These are phyloP conservation scores for Tachina lurida DNA, from an alignment of 2,888 invertebrate genomes.

Conservation along the genomic window DNA sequence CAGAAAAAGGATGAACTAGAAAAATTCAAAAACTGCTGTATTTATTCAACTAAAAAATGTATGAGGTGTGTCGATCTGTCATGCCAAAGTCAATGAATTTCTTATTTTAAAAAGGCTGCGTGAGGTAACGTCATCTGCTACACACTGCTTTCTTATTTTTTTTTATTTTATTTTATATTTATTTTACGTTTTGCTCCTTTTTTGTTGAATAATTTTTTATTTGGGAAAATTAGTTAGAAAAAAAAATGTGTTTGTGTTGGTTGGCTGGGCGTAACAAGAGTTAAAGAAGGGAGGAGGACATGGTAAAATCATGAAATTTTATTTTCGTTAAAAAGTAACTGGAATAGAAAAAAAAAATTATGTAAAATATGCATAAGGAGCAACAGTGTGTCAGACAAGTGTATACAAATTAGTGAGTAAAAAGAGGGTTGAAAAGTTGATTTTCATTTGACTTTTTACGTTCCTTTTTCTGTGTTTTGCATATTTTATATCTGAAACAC, in stretches of 20 bases:
- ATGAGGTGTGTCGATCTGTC: conserved; percentile 64
- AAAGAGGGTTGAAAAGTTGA: conserved; percentile 7
- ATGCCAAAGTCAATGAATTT: conserved; percentile 68
- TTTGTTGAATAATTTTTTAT: conserved; percentile 5
- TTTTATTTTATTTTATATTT: neutral
- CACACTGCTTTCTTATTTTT: conserved; percentile 9
- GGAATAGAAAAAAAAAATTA: conserved; percentile 15
- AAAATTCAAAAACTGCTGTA: conserved; percentile 26
- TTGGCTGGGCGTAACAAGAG: neutral
- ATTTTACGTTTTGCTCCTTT: conserved; percentile 1
- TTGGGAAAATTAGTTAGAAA: neutral
- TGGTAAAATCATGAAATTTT: neutral
- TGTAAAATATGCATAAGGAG: conserved; percentile 7
- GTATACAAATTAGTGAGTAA: conserved; percentile 1
- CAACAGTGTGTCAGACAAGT: conserved; percentile 58
- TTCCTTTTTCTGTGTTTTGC: neutral
- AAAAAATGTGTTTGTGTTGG: conserved; percentile 10
- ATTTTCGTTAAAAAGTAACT: conserved; percentile 19
- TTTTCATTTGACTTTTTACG: conserved; percentile 17
- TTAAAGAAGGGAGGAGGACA: conserved; percentile 10
- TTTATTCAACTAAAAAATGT: conserved; percentile 23
- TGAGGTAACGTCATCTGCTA: conserved; percentile 59
- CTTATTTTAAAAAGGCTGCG: conserved; percentile 66
- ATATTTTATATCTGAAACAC: conserved; percentile 33
- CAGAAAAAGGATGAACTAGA: neutral